Evolutionary conservation across 2,113 vertebrate genomes (phyloP), one percentile per base, ranked within the genome.

Genomic region (Sinocyclocheilus maitianheensis): DNA sequence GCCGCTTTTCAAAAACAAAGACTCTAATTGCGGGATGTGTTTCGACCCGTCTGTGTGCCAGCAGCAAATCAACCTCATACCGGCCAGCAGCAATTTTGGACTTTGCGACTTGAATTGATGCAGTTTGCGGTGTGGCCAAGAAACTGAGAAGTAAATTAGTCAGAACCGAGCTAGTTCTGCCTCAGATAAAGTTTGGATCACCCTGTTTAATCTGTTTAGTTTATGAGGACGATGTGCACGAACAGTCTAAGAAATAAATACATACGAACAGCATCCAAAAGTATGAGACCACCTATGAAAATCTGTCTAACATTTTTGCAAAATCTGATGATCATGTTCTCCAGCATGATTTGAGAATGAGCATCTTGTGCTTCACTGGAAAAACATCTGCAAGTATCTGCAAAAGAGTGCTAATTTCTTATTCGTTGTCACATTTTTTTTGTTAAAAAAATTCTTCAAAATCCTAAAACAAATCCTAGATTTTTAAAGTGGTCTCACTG

Each of bases 1-100:
- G 58, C 58, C 46, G 62, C 76, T 83, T 48, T 83, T 65, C 81
- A 22, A 13, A 80, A 81, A 78, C 63, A 58, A 58, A 80, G 37
- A 74, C 40, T 81, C n/a, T 69, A 81, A 55, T 63, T 46, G 82
- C 53, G 75, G 62, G 75, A 37, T 58, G 18, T 71, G 63, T 74
- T 53, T 22, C 14, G 12, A 48, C 48, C 69, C 46, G 26, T 87
- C 40, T 75, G 11, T 20, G 24, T 2, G 37, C 63, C 71, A 37
- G 18, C 55, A 37, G 18, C 40, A 18, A 40, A 46, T 69, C 46
- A n/a, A 78, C 77, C 51, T 74, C 24, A 80, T 22, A 72, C 22
- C 40, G 65, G 83, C 65, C 81, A 63, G 53, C 14, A 46, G 53
- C 63, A 18, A 37, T 55, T 65, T 40, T 40, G 34, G 76, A 71